phyloP scores from a whole-genome alignment of 2,888 invertebrate species.

The Pollenia griseotomentosa region DNA sequence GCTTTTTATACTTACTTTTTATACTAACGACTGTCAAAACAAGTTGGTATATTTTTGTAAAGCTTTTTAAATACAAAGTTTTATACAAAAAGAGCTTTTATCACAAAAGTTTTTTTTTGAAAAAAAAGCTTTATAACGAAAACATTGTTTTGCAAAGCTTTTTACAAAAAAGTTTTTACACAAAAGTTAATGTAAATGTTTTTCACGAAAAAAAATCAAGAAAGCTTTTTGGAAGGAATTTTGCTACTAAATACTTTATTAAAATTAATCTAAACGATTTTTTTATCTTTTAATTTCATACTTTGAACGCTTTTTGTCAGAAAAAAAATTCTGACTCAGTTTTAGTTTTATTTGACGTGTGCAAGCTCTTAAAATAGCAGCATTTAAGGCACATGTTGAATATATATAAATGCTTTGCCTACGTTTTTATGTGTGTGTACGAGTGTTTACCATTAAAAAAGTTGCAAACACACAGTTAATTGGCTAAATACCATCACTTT shows the following conservation, averaged over 20 bases:
- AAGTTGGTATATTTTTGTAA: neutral
- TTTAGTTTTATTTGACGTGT: neutral
- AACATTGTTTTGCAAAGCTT: neutral
- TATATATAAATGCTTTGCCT: neutral
- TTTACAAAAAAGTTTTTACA: neutral
- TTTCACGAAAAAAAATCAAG: neutral
- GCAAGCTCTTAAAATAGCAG: neutral
- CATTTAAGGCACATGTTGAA: neutral
- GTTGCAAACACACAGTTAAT: neutral
- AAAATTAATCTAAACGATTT: no score
- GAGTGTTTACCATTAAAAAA: slow-evolving; percentile 1
- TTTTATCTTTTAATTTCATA: no score
- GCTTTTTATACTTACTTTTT: no score
- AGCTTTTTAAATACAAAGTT: neutral
- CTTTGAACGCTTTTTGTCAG: neutral
- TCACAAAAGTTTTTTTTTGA: neutral
- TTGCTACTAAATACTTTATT: no score
- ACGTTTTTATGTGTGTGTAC: neutral
- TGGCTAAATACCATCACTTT: neutral
- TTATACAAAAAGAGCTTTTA: neutral
- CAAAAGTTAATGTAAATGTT: neutral
- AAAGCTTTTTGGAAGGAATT: no score
- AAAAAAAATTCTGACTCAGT: neutral
- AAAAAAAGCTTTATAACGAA: neutral
- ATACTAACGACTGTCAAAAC: no score